Evolutionary conservation across 2,113 vertebrate species (phyloP).

Genomic region (Rattus rattus): DNA sequence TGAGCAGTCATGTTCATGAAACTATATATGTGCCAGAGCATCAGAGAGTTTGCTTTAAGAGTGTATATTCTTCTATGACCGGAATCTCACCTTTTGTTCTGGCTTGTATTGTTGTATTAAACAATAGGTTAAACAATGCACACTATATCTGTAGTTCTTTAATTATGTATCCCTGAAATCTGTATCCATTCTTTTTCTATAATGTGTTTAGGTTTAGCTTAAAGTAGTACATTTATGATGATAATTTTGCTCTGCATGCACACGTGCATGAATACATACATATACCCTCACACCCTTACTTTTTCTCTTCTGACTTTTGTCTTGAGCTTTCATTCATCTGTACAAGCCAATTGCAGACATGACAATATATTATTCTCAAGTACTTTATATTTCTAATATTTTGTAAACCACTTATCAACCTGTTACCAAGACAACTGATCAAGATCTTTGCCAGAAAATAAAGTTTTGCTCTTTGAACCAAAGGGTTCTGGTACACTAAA

Average conservation of each 20-base stretch:
- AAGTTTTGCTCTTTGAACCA: neutral
- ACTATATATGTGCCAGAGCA: neutral
- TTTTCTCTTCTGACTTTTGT: neutral
- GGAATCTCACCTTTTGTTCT: neutral
- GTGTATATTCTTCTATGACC: neutral
- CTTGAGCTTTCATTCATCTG: neutral
- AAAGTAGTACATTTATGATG: neutral
- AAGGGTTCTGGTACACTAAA: neutral
- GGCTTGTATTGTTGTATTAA: neutral
- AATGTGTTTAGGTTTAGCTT: neutral
- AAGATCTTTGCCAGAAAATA: neutral
- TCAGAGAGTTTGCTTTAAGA: neutral
- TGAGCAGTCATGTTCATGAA: neutral
- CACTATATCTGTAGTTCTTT: neutral
- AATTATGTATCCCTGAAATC: neutral
- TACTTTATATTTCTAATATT: neutral
- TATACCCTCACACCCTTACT: neutral
- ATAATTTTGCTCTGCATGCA: neutral
- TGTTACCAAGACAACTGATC: neutral
- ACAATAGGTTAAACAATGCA: neutral
- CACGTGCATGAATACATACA: neutral
- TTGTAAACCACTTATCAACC: neutral
- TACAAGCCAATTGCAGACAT: neutral
- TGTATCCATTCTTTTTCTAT: neutral
- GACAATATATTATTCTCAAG: neutral